Evolutionary conservation across 2,797 vertebrate genomes (phyloP).

Genomic region (Myotis pilosus): DNA sequence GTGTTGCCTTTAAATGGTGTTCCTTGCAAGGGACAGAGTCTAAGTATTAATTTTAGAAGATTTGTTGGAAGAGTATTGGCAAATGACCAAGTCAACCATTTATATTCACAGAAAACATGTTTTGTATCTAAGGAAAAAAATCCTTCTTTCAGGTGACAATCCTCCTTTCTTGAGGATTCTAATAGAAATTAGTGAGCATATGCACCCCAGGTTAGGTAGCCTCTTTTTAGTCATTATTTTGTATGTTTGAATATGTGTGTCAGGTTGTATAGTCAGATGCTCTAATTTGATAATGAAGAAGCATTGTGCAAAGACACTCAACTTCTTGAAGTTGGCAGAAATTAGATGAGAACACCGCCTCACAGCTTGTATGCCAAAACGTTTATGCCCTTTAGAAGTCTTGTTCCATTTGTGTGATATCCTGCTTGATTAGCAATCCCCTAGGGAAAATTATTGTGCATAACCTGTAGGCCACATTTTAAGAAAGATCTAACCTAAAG

Average conservation of each 20-base stretch:
- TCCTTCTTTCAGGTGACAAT: neutral
- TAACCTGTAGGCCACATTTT: neutral
- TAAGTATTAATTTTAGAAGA: neutral
- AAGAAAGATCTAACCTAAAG: neutral
- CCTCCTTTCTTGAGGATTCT: neutral
- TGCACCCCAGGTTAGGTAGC: fast-evolving
- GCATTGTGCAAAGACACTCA: neutral
- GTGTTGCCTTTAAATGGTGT: neutral
- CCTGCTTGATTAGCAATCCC: neutral
- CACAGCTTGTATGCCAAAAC: neutral
- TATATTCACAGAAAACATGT: neutral
- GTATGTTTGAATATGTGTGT: neutral
- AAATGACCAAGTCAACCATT: neutral
- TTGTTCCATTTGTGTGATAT: neutral
- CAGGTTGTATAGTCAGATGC: neutral
- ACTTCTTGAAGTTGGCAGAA: neutral
- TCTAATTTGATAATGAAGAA: neutral
- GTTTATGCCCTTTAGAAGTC: neutral
- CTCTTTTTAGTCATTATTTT: neutral
- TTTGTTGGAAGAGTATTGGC: neutral
- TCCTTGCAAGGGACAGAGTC: neutral
- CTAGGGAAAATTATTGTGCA: neutral
- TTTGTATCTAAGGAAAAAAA: neutral
- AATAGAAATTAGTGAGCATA: neutral
- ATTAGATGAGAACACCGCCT: neutral